Evolutionary conservation across 2,888 invertebrate genomes (phyloP), one percentile per base, ranked within the genome.

Genomic region (Rhabditoides inermis): DNA sequence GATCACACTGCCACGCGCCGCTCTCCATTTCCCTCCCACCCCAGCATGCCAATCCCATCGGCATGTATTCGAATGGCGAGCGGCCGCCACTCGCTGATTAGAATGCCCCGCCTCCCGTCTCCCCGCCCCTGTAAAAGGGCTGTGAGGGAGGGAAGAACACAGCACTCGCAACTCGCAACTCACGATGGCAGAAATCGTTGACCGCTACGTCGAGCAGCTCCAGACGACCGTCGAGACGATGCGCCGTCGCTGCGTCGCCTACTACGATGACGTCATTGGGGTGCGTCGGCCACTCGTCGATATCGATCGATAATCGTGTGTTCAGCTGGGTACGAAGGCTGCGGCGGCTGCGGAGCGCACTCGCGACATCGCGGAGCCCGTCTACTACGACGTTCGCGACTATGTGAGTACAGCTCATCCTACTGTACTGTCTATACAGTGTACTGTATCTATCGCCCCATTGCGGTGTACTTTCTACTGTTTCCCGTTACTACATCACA

Each of bases 201-300:
- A 61, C 23, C 61, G 69, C 45, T 70, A 67, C 51, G 55, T 63
- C 50, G 72, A 72, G 54, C 72, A 72, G 56, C 52, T 72, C 30
- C 47, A 54, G 50, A 72, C 72, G 26, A 72, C 72, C 23, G 51
- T 61, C 23, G 72, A 72, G 53, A 72, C 72, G 42, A 66, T 72
- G 64, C 64, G 72, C 25, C 67, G 72, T 25, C 64, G 72, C 6
- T 36, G 40, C 22, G 7, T 39, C 7, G 40, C 40, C 22, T 39
- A 39, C 22, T 39, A 39, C 22, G 40, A 39, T 39, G 7, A n/a
- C 7, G 40, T 12, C 22, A 20, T 12, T 18, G 7, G 40, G 7
- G 40, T 39, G 40, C 7, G 10, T n/a, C 36, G 40, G 26, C 35
- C 26, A 18, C 26, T 52, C 12, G 36, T 49, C 22, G 28, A 32